A percentile compares a stretch with the other conserved stretches of the same genome.
Evolutionary conservation across 1,140 invertebrate genomes (phyloP).

Genomic region (Drosophila novamexicana): DNA sequence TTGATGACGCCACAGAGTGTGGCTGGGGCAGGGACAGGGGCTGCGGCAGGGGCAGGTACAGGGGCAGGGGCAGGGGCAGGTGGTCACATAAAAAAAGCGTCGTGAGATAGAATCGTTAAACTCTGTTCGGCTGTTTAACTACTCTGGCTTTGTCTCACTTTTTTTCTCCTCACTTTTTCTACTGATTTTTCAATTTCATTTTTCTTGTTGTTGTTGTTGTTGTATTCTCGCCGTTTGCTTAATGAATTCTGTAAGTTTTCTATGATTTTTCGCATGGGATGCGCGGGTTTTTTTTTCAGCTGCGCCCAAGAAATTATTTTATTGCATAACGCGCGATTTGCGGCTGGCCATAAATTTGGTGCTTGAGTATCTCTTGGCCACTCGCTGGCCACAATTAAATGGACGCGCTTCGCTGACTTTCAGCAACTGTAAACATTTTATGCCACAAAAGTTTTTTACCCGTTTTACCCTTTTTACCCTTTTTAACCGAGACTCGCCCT

Average conservation of each 20-base stretch:
- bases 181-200: constrained; percentile 33
- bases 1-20: constrained; percentile 44
- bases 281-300: constrained; percentile 1
- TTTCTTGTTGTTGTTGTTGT: background rate
- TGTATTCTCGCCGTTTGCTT: constrained; percentile 28
- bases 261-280: constrained; percentile 42
- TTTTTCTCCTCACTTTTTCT: constrained; percentile 1
- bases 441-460: constrained; percentile 33
- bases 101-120: constrained; percentile 66
- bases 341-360: constrained; percentile 70
- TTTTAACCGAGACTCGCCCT: constrained; percentile 9
- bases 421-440: constrained; percentile 74
- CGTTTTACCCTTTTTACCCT: constrained; percentile 17
- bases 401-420: constrained; percentile 68
- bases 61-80: constrained; percentile 9
- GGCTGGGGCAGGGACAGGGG: background rate
- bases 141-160: background rate
- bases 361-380: constrained; percentile 58
- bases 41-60: background rate
- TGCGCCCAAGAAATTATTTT: constrained; percentile 66
- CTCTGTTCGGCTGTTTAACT: constrained; percentile 39
- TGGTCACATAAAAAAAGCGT: constrained; percentile 56
- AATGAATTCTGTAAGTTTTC: constrained; percentile 61
- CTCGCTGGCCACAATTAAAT: constrained; percentile 71
- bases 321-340: constrained; percentile 76